Base-by-base conservation (phyloP, 2,113 vertebrate genomes). In the Typhlomys cinereus region DNA sequence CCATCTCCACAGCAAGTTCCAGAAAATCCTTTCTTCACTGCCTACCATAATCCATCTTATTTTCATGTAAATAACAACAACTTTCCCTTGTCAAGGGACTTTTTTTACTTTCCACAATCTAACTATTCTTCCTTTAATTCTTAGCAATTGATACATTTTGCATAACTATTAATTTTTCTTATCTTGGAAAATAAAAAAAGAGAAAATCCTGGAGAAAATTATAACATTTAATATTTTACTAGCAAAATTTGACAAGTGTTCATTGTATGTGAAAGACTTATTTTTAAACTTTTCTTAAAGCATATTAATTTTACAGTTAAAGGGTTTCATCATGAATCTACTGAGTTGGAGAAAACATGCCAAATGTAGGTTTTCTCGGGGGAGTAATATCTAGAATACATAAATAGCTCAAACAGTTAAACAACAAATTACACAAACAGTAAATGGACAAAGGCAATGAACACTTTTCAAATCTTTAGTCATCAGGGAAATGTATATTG, bases 161-260 rank as follows among this genome's bases (percentile, higher is more conserved):
- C 86, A 67, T 23, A 29, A 54, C 74, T 67, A 69, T 73, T 88
- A 5, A 3, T 25, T 74, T 78, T 78, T 29, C 80, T 84, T 64
- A 80, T 31, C 17, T 83, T 71, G 66, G 48, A 31, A 41, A 50
- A 13, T 84, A 1, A 80, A 78, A 85, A 93, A 66, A 61, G 61
- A 89, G 41, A 92, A 88, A 64, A 81, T 75, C 34, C 83, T 15
- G 62, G 44, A 89, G 70, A 39, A 82, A 85, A 83, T 41, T 74
- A 41, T 20, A 83, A n/a, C n/a, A 83, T 1, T 3, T 48, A 7
- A 29, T 62, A 39, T 71, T 82, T 90, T 66, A 5, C 17, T 9
- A 54, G 50, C 14, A 69, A 80, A 5, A 74, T 44, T 83, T 78
- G 79, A 69, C 7, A 85, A 89, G 23, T 73, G 48, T 79, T 69